These are phyloP conservation scores for Seriola quinqueradiata DNA, from an alignment of 2,113 vertebrate species.

Conservation along the genomic window DNA sequence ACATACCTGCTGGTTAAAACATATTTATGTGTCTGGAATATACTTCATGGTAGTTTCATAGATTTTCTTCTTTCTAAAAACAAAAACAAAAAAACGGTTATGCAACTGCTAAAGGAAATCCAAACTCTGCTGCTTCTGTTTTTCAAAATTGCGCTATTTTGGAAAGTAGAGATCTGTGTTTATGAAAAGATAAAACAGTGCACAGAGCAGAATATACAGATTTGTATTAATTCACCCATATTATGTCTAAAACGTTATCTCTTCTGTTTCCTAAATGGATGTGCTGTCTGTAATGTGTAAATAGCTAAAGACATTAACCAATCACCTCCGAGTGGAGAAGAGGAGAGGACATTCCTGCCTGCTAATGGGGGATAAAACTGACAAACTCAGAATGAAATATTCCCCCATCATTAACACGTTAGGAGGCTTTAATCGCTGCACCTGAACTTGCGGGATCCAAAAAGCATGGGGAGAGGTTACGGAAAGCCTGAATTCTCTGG, in stretches of 20 bases:
- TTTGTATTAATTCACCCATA: slow-evolving; percentile 39
- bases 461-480: slow-evolving; percentile 19
- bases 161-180: slow-evolving; percentile 8
- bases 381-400: slow-evolving; percentile 73
- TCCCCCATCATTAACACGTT: slow-evolving; percentile 66
- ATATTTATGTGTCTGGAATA: neutral
- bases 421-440: slow-evolving; percentile 61
- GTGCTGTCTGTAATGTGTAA: slow-evolving; percentile 63
- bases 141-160: neutral
- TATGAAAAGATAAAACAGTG: slow-evolving; percentile 16
- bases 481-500: slow-evolving; percentile 26
- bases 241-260: slow-evolving; percentile 59
- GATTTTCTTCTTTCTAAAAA: neutral
- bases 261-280: slow-evolving; percentile 53
- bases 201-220: slow-evolving; percentile 15
- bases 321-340: slow-evolving; percentile 30
- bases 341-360: slow-evolving; percentile 76
- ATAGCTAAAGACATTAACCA: slow-evolving; percentile 56
- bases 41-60: neutral
- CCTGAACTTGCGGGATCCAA: slow-evolving; percentile 56
- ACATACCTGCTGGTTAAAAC: neutral
- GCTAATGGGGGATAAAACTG: slow-evolving; percentile 77
- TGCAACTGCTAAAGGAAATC: neutral
- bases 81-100: neutral
- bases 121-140: neutral